Conservation (phyloP, 2,888 invertebrate genomes). For the Ichneumoninae sp. region DNA sequence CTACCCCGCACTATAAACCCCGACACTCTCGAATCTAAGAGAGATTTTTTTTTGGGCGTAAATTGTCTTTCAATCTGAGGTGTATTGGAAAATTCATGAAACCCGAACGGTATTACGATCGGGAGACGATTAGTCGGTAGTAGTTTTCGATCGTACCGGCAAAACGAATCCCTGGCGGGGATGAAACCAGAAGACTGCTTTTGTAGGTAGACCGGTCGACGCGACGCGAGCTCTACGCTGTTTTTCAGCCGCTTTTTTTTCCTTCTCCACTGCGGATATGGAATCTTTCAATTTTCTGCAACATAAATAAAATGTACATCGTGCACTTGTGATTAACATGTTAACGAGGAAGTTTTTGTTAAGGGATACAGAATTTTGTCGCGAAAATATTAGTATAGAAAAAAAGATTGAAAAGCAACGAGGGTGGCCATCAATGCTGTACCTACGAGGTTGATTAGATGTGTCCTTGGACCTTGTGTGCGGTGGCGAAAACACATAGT, state of each 20-base stretch:
- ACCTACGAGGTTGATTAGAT: slow-evolving; percentile 75
- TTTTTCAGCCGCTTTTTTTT: slow-evolving; percentile 27
- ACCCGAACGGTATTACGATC: neutral
- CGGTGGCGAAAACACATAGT: slow-evolving; percentile 78
- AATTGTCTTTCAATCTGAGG: neutral
- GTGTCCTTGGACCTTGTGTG: slow-evolving; percentile 73
- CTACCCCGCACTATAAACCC: neutral
- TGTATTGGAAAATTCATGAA: slow-evolving; percentile 3
- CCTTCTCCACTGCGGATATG: slow-evolving; percentile 50
- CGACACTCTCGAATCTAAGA: neutral
- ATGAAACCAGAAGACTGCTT: slow-evolving; percentile 15
- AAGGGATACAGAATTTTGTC: slow-evolving; percentile 2
- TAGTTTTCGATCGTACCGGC: slow-evolving; percentile 39
- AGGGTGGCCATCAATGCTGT: slow-evolving; percentile 59
- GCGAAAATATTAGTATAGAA: neutral
- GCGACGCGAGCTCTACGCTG: slow-evolving; percentile 5
- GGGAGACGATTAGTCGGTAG: slow-evolving; percentile 5
- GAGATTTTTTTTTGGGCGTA: neutral
- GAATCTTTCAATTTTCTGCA: slow-evolving; percentile 54
- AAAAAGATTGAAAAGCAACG: slow-evolving; percentile 13
- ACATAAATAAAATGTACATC: neutral
- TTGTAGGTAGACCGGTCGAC: slow-evolving; percentile 19
- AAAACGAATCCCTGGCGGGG: slow-evolving; percentile 39
- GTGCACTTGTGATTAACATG: neutral
- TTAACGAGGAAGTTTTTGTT: neutral